Conservation (phyloP, 2,888 invertebrate genomes). For the Phragmatobia fuliginosa region DNA sequence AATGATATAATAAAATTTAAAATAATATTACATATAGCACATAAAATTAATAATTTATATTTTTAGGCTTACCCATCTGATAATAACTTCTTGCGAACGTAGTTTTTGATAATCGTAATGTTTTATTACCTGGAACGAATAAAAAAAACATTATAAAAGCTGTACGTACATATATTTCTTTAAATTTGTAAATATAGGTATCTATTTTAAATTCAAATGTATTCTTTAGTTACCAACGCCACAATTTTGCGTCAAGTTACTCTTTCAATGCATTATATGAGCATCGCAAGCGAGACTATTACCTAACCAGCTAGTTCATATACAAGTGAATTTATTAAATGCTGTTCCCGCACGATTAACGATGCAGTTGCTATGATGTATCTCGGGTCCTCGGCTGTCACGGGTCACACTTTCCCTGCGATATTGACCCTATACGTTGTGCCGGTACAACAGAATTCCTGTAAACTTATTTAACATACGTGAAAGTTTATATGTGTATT, state of each 20-base stretch:
- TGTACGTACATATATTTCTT: not conserved
- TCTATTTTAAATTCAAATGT: not conserved
- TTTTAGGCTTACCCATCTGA: not conserved
- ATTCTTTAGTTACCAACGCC: not conserved
- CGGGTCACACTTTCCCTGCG: conserved; percentile 47
- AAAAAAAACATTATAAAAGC: not conserved
- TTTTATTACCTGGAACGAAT: conserved; percentile 2
- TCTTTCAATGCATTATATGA: not conserved
- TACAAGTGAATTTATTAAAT: conserved; percentile 43
- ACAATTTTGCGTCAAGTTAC: not conserved
- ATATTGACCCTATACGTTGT: conserved; percentile 30
- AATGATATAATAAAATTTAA: not conserved
- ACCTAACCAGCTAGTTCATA: conserved; percentile 37
- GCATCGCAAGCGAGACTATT: conserved; percentile 13
- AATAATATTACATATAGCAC: too few species aligned
- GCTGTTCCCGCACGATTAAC: conserved; percentile 38
- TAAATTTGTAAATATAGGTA: not conserved
- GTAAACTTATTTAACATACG: not conserved
- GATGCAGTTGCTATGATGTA: conserved; percentile 24
- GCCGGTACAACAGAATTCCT: not conserved
- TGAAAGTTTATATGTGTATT: not conserved
- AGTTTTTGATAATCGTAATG: not conserved
- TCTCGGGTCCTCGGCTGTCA: conserved; percentile 22
- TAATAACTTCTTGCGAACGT: not conserved
- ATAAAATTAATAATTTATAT: not conserved